Evolutionary conservation across 2,888 invertebrate genomes (phyloP).

Genomic region (Drosophila mimica): DNA sequence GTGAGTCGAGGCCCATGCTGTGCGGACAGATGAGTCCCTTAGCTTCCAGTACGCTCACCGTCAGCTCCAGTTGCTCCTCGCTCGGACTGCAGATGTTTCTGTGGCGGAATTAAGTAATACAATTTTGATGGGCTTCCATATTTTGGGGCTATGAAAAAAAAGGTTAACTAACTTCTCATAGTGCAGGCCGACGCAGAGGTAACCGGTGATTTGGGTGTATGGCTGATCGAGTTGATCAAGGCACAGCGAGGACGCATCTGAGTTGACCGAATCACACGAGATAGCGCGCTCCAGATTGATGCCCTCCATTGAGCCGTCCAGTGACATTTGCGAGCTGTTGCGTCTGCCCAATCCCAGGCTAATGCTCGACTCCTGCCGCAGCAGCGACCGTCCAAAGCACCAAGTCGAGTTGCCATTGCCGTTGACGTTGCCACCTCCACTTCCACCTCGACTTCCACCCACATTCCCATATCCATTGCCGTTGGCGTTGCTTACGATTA

Average conservation of each 20-base stretch:
- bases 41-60: slow-evolving; percentile 91
- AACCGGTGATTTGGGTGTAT: slow-evolving; percentile 89
- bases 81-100: slow-evolving; percentile 80
- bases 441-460: slow-evolving; percentile 34
- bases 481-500: slow-evolving; percentile 25
- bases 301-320: slow-evolving; percentile 82
- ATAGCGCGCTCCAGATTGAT: slow-evolving; percentile 87
- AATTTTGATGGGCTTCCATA: neutral
- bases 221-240: slow-evolving; percentile 90
- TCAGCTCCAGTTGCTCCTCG: slow-evolving; percentile 81
- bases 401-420: slow-evolving; percentile 74
- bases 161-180: slow-evolving; percentile 89
- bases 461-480: slow-evolving; percentile 52
- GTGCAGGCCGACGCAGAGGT: slow-evolving; percentile 91
- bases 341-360: slow-evolving; percentile 80
- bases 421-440: slow-evolving; percentile 36
- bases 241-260: slow-evolving; percentile 90
- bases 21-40: slow-evolving; percentile 89
- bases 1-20: slow-evolving; percentile 86
- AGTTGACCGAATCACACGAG: slow-evolving; percentile 92
- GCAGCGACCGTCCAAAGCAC: slow-evolving; percentile 81
- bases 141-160: neutral
- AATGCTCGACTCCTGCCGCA: slow-evolving; percentile 81
- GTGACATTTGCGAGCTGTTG: slow-evolving; percentile 83
- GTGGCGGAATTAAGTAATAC: neutral